Conservation (phyloP, 2,888 invertebrate genomes). For the Troilus luridus region DNA sequence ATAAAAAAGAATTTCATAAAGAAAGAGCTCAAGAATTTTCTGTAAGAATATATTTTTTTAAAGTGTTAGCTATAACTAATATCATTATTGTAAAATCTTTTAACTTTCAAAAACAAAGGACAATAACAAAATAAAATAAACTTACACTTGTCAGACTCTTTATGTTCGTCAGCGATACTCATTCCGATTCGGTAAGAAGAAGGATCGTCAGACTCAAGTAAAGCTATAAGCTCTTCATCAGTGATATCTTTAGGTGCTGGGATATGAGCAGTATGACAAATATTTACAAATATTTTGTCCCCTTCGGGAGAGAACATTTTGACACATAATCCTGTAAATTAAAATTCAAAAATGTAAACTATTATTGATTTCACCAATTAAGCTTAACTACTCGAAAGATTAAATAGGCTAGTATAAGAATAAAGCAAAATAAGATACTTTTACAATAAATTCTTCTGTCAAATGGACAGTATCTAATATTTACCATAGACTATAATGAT, state of each 20-base stretch:
- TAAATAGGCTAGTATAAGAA: too few relatives aligned
- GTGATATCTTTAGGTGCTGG: slow-evolving; percentile 81
- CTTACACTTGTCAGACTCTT: slow-evolving; percentile 81
- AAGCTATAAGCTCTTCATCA: slow-evolving; percentile 77
- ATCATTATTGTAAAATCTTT: too few relatives aligned
- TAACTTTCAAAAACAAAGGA: background rate
- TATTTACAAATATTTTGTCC: slow-evolving; percentile 87
- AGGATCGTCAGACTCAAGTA: slow-evolving; percentile 79
- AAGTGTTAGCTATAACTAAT: too few relatives aligned
- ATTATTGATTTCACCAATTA: too few relatives aligned
- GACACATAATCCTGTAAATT: slow-evolving; percentile 80
- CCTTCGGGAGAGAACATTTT: slow-evolving; percentile 79
- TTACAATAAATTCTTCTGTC: too few relatives aligned
- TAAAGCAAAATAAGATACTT: too few relatives aligned
- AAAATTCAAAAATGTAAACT: background rate
- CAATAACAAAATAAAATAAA: slow-evolving; percentile 52
- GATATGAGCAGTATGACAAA: slow-evolving; percentile 85
- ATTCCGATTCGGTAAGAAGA: slow-evolving; percentile 86
- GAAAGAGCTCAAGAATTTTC: too few relatives aligned
- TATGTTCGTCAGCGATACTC: slow-evolving; percentile 88
- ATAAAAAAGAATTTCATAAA: too few relatives aligned
- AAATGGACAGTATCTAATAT: background rate
- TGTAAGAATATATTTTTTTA: too few relatives aligned
- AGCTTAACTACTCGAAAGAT: too few relatives aligned
- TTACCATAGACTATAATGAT: background rate